These are phyloP conservation scores for Stegana nigrithorax DNA, from an alignment of 2,888 invertebrate species.

Conservation along the genomic window DNA sequence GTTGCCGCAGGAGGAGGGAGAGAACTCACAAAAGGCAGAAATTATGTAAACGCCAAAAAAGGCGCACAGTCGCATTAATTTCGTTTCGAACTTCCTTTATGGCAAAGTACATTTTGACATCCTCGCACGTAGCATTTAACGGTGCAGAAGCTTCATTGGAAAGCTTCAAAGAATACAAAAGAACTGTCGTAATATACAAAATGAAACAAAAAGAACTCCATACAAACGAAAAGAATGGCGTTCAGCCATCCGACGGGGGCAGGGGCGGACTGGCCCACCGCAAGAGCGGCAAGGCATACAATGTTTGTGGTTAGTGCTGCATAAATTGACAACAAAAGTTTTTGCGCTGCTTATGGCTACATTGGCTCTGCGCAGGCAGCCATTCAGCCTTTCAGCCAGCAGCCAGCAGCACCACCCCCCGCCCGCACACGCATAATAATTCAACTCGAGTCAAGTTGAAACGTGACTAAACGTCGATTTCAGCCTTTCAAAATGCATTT, in stretches of 20 bases:
- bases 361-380: not conserved
- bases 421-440: slow-evolving; percentile 49
- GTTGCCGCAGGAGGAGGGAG: too few relatives aligned
- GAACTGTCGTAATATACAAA: not conserved
- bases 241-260: not conserved
- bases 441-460: slow-evolving; percentile 38
- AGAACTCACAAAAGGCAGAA: not conserved
- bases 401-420: slow-evolving; percentile 23
- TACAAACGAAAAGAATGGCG: not conserved
- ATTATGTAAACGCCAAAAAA: slow-evolving; percentile 13
- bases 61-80: slow-evolving; percentile 37
- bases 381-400: not conserved
- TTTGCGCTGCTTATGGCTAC: too few relatives aligned
- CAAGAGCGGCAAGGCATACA: not conserved
- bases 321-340: slow-evolving; percentile 3
- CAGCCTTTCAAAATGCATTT: slow-evolving; percentile 47
- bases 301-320: slow-evolving; percentile 13
- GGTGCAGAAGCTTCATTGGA: too few relatives aligned
- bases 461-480: slow-evolving; percentile 60
- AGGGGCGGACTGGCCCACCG: not conserved
- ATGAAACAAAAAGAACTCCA: not conserved
- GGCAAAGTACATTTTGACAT: not conserved
- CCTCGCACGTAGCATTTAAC: not conserved
- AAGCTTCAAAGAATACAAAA: not conserved
- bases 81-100: slow-evolving; percentile 38